Base-by-base conservation (phyloP, 1,140 invertebrate genomes). In the Drosophila nebulosa region DNA sequence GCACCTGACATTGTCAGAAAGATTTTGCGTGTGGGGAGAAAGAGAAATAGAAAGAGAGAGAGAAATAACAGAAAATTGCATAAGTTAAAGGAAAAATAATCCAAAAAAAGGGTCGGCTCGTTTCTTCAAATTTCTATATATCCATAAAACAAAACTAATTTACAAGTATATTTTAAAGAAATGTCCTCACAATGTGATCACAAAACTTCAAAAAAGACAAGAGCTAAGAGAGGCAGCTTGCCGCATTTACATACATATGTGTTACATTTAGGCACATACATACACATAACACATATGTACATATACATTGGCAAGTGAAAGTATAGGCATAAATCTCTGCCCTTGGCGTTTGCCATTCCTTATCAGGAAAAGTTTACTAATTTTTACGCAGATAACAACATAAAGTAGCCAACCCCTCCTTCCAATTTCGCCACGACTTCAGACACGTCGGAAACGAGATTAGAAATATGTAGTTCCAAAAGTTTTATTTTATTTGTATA, bases 1-100 rank as follows among this genome's bases (percentile, higher is more conserved):
- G 83, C 83, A 88, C 83, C 83, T 88, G 83, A 85, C 81, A 85
- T 86, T 88, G 78, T 76, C 72, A 68, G 53, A 66, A 72, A 61
- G 26, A 21, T 18, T 30, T 16, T 10, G 26, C 14, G 26, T 46
- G 42, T 46, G 22, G 10, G 4, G 27, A 30, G 7, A 30, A 30
- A 10, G n/a, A n/a, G n/a, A n/a, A n/a, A n/a, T n/a, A 9, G 1
- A 9, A 42, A 42, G 39, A 46, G 39, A 46, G 39, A 35, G 9
- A n/a, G n/a, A n/a, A n/a, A n/a, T n/a, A n/a, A 46, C 16, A 46
- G 39, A 5, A 56, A 74, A 83, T 86, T 86, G 78, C 84, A 86
- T 88, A 88, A 86, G 83, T 65, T 18, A 64, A 59, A 70, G 53
- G 14, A 24, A 66, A 21, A 59, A 50, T 18, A 14, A 62, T 53